Conservation (phyloP, 2,797 vertebrate genomes). For the Sebastes oblongus region DNA sequence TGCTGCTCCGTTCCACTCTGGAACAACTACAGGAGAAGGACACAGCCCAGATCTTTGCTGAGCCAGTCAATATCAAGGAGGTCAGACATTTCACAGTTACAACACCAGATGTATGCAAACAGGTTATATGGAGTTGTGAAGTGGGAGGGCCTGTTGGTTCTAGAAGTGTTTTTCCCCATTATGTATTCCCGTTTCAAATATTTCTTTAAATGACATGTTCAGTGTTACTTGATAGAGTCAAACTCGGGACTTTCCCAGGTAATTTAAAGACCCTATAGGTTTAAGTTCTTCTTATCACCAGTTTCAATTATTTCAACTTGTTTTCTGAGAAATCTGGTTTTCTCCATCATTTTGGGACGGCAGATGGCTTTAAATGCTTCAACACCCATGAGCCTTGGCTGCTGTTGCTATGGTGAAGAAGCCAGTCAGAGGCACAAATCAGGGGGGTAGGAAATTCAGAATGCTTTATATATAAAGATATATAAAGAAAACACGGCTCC, state of each 20-base stretch:
- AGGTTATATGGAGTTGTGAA: neutral
- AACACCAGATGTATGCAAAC: neutral
- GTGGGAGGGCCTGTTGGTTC: neutral
- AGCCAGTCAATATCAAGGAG: slow-evolving; percentile 86
- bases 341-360: neutral
- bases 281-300: neutral
- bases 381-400: neutral
- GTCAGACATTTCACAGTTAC: slow-evolving; percentile 44
- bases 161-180: neutral
- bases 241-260: neutral
- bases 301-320: neutral
- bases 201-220: neutral
- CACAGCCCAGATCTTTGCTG: slow-evolving; percentile 90
- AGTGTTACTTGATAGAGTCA: neutral
- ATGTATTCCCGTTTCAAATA: neutral
- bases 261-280: neutral
- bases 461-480: neutral
- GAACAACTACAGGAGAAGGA: slow-evolving; percentile 97
- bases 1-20: slow-evolving; percentile 91
- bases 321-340: neutral
- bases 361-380: neutral
- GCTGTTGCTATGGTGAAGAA: neutral
- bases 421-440: neutral
- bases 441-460: neutral
- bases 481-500: neutral